Percentiles rank a stretch among this genome's conserved stretches.
Evolutionary conservation across 2,888 invertebrate species (phyloP).

Genomic region (Entomobrya proxima): DNA sequence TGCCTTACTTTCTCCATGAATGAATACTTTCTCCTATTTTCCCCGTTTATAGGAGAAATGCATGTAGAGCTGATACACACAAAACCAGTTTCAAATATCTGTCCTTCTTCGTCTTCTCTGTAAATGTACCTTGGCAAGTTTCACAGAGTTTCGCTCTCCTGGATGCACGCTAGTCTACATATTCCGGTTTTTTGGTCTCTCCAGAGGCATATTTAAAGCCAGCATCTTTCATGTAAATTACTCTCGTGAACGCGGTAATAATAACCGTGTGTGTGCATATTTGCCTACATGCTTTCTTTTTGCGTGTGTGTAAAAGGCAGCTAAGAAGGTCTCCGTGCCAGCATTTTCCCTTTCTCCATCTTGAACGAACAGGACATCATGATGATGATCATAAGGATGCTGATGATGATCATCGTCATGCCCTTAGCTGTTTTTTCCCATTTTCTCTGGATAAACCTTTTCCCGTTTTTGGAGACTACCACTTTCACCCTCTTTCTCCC

Average conservation of each 20-base stretch:
- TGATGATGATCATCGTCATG: background rate
- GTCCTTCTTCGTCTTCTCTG: too few relatives aligned
- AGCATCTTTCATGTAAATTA: constrained; percentile 37
- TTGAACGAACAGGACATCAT: background rate
- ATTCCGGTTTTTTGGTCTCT: background rate
- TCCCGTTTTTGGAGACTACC: too few relatives aligned
- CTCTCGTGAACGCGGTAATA: constrained; percentile 21
- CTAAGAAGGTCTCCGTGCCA: background rate
- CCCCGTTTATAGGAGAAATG: background rate
- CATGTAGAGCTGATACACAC: too few relatives aligned
- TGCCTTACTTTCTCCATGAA: background rate
- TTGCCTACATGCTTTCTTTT: background rate
- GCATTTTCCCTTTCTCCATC: background rate
- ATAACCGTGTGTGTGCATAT: background rate
- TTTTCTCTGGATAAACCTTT: constrained; percentile 8
- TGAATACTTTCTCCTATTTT: background rate
- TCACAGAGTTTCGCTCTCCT: background rate
- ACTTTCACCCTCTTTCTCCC: background rate
- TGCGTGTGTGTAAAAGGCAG: background rate
- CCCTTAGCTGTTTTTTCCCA: constrained; percentile 26
- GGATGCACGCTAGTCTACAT: background rate
- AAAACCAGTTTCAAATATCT: too few relatives aligned
- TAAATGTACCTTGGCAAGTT: background rate
- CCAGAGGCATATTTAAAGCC: constrained; percentile 31
- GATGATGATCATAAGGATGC: background rate